Evolutionary conservation across 1,140 invertebrate genomes (phyloP).

Genomic region (Protaetia brevitarsis): DNA sequence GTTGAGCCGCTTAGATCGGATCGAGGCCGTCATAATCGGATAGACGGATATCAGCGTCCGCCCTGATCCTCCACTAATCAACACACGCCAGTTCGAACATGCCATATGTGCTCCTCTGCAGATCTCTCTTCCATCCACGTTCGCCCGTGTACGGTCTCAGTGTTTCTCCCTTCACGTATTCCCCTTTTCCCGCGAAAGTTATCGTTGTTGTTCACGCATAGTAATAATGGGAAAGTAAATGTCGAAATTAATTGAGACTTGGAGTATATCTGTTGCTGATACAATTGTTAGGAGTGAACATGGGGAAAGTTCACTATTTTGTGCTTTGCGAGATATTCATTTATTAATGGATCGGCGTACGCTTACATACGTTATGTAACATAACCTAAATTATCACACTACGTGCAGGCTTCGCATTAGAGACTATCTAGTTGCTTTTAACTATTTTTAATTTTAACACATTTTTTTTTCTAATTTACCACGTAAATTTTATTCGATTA

Average conservation of each 20-base stretch:
- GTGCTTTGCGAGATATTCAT: background rate
- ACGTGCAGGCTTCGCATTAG: too few relatives aligned
- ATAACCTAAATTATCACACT: too few relatives aligned
- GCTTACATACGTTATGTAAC: background rate
- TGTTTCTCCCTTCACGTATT: background rate
- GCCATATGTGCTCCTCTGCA: slow-evolving; percentile 26
- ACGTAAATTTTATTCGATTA: too few relatives aligned
- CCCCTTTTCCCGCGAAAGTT: background rate
- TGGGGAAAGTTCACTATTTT: background rate
- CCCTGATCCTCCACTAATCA: slow-evolving; percentile 30
- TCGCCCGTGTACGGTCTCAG: background rate
- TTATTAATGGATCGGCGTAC: background rate
- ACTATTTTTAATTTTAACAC: too few relatives aligned
- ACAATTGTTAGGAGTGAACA: background rate
- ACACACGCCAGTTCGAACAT: slow-evolving; percentile 23
- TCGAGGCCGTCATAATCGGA: slow-evolving; percentile 31
- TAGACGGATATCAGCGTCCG: slow-evolving; percentile 27
- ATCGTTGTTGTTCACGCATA: slow-evolving; percentile 18
- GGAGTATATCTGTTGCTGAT: slow-evolving; percentile 14
- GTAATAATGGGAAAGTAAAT: slow-evolving; percentile 3
- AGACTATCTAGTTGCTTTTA: too few relatives aligned
- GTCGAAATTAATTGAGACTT: slow-evolving; percentile 14
- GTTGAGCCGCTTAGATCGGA: slow-evolving; percentile 33
- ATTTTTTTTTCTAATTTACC: too few relatives aligned
- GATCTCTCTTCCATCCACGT: slow-evolving; percentile 1